phyloP scores from a whole-genome alignment of 2,888 invertebrate species.

The Drosophila niveifrons region DNA sequence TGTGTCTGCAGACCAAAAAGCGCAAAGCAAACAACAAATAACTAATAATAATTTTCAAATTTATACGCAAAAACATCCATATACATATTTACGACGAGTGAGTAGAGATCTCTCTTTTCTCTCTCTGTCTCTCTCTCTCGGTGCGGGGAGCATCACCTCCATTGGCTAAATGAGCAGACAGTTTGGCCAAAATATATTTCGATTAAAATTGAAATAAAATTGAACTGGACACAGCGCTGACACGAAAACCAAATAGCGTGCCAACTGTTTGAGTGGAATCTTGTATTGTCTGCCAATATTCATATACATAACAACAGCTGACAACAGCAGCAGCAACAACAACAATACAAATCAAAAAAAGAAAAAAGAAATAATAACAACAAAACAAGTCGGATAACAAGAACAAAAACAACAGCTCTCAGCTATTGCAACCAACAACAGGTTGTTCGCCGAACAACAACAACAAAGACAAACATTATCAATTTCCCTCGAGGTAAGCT shows the following conservation, averaged over 20 bases:
- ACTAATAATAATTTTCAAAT: conserved; percentile 78
- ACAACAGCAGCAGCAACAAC: conserved; percentile 25
- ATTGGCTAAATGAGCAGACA: conserved; percentile 43
- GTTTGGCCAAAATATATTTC: conserved; percentile 66
- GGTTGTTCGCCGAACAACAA: conserved; percentile 49
- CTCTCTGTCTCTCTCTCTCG: background rate
- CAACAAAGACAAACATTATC: conserved; percentile 10
- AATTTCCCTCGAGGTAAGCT: conserved; percentile 38
- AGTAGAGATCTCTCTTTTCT: background rate
- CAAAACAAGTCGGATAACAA: background rate
- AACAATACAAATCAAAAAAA: conserved; percentile 2
- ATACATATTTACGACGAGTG: conserved; percentile 43
- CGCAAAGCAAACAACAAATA: conserved; percentile 68
- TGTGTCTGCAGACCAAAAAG: conserved; percentile 71
- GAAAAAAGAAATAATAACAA: background rate
- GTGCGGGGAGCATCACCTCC: conserved; percentile 19
- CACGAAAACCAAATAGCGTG: conserved; percentile 69
- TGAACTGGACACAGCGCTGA: conserved; percentile 75
- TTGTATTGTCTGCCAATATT: conserved; percentile 58
- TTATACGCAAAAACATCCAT: conserved; percentile 61
- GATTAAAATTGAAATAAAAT: conserved; percentile 78
- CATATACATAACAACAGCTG: conserved; percentile 13
- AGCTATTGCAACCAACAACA: conserved; percentile 62
- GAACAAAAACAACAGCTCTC: conserved; percentile 13
- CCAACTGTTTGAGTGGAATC: conserved; percentile 57